These are phyloP conservation scores for Azemiops feae DNA, from an alignment of 2,113 vertebrate species.

Conservation along the genomic window DNA sequence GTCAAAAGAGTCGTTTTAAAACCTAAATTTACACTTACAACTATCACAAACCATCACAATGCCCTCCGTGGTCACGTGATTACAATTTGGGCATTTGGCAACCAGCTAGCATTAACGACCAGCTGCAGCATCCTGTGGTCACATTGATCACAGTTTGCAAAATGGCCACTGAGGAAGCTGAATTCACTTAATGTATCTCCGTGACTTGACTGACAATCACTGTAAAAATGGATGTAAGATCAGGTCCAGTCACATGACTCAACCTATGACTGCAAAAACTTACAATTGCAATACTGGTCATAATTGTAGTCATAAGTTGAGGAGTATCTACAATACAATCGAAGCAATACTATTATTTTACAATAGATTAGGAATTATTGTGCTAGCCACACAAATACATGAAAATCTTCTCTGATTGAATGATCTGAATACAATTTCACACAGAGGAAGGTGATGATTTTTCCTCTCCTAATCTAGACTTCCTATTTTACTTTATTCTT, in stretches of 20 bases:
- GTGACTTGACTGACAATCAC: background rate
- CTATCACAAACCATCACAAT: background rate
- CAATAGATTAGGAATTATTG: background rate
- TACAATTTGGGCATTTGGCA: background rate
- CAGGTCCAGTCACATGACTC: background rate
- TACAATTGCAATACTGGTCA: background rate
- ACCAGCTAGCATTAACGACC: background rate
- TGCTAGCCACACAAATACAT: background rate
- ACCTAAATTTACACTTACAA: background rate
- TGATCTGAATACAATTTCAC: background rate
- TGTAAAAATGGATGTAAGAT: background rate
- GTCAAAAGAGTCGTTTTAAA: background rate
- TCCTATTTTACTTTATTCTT: too few species aligned
- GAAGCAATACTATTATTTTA: background rate
- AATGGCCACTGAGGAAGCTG: background rate
- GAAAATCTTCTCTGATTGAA: background rate
- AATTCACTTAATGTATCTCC: background rate
- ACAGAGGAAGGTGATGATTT: background rate
- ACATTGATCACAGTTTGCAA: background rate
- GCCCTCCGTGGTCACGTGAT: background rate
- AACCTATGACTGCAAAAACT: background rate
- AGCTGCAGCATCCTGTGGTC: background rate
- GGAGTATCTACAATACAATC: background rate
- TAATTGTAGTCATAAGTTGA: background rate
- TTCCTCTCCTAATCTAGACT: background rate